Evolutionary conservation across 2,797 vertebrate genomes (phyloP).

Genomic region (Hipposideros larvatus): DNA sequence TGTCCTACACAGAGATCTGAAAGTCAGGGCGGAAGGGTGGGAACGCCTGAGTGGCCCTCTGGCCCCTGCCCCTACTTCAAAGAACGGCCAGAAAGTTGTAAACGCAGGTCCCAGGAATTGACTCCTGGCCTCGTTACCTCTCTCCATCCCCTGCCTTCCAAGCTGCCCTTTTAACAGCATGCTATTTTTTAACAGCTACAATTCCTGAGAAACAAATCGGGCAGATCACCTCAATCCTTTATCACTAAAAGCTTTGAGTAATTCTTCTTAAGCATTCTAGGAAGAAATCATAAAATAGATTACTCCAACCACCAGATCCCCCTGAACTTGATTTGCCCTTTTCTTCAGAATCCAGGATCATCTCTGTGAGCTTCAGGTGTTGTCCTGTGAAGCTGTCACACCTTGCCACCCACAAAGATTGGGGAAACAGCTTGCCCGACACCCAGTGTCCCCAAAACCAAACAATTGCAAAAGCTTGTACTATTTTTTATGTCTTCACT

Average conservation of each 20-base stretch:
- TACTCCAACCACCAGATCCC: background rate
- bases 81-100: background rate
- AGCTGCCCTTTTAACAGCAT: background rate
- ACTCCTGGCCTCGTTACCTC: background rate
- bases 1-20: background rate
- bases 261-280: background rate
- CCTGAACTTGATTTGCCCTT: background rate
- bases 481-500: accelerated
- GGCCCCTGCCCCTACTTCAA: background rate
- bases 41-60: background rate
- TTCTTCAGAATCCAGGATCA: background rate
- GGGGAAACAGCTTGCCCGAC: background rate
- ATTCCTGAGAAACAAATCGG: background rate
- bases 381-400: background rate
- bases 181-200: too few relatives aligned
- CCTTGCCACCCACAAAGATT: background rate
- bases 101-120: accelerated
- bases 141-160: accelerated
- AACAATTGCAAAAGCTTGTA: accelerated
- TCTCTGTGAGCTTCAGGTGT: accelerated
- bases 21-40: background rate
- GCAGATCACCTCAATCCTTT: background rate
- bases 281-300: background rate
- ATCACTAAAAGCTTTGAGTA: background rate
- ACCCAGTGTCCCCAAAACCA: accelerated